A percentile compares a stretch with the other conserved stretches of the same genome.
These are phyloP conservation scores for Heliconius hermathena DNA, from an alignment of 1,140 invertebrate species.

Conservation along the genomic window DNA sequence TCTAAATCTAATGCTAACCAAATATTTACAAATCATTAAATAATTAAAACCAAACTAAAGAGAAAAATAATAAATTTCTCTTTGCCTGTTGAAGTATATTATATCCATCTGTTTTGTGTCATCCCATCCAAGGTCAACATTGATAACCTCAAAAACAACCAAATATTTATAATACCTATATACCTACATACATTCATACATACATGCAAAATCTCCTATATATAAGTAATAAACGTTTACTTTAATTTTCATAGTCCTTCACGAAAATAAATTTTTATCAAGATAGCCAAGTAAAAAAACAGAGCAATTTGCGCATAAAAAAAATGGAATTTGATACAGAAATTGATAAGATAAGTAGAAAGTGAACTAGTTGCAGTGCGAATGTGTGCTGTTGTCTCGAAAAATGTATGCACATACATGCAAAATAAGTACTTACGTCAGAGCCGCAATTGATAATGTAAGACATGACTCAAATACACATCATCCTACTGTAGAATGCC, in stretches of 20 bases:
- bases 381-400: conserved; percentile 41
- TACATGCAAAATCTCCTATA: neutral
- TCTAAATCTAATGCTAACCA: neutral
- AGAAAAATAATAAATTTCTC: neutral
- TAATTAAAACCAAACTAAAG: neutral
- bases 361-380: conserved; percentile 40
- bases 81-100: neutral
- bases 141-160: conserved; percentile 26
- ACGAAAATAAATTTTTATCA: conserved; percentile 28
- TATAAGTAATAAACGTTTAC: neutral
- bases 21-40: neutral
- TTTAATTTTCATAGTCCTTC: neutral
- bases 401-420: conserved; percentile 47
- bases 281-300: conserved; percentile 31
- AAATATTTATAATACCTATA: conserved; percentile 26
- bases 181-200: conserved; percentile 6
- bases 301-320: conserved; percentile 41
- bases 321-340: conserved; percentile 41
- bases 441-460: conserved; percentile 51
- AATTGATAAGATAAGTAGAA: conserved; percentile 55
- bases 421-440: conserved; percentile 57
- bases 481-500: conserved; percentile 42
- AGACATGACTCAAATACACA: conserved; percentile 48
- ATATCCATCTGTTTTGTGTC: conserved; percentile 7
- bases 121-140: conserved; percentile 21